These are phyloP conservation scores for Diadegma fenestrale DNA, from an alignment of 2,888 invertebrate species.

Conservation along the genomic window DNA sequence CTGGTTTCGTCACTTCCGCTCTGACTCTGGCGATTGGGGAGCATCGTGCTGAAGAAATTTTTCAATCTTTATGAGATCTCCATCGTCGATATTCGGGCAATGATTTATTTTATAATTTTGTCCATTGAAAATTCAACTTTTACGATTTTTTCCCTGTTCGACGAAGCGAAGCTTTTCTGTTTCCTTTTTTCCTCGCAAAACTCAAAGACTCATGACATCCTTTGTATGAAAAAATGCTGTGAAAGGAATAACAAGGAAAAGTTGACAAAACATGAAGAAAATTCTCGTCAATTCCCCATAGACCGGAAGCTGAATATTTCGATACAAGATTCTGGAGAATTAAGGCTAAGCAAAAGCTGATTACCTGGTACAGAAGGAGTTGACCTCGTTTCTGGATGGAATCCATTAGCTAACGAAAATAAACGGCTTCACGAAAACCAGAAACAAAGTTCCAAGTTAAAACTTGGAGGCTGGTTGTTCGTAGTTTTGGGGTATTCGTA, in stretches of 20 bases:
- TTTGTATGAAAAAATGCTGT: background rate
- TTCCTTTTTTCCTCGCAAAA: background rate
- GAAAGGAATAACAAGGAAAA: background rate
- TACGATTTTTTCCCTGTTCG: background rate
- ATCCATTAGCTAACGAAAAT: constrained; percentile 6
- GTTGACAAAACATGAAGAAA: background rate
- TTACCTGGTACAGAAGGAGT: background rate
- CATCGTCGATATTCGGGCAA: background rate
- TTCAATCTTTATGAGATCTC: constrained; percentile 19
- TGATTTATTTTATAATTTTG: background rate
- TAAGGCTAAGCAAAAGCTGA: constrained; percentile 1
- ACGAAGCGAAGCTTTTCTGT: background rate
- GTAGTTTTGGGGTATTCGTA: background rate
- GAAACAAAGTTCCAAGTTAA: constrained; percentile 1
- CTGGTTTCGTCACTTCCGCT: constrained; percentile 23
- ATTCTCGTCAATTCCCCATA: background rate
- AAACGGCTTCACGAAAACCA: background rate
- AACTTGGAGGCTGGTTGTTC: background rate
- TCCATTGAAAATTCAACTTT: background rate
- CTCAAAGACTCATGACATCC: background rate
- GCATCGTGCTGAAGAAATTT: constrained; percentile 25
- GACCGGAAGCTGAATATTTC: background rate
- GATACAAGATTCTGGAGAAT: background rate
- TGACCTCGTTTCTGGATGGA: background rate
- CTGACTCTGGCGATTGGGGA: constrained; percentile 8